Evolutionary conservation across 2,113 vertebrate species (phyloP).

Genomic region (Macquaria australasica): DNA sequence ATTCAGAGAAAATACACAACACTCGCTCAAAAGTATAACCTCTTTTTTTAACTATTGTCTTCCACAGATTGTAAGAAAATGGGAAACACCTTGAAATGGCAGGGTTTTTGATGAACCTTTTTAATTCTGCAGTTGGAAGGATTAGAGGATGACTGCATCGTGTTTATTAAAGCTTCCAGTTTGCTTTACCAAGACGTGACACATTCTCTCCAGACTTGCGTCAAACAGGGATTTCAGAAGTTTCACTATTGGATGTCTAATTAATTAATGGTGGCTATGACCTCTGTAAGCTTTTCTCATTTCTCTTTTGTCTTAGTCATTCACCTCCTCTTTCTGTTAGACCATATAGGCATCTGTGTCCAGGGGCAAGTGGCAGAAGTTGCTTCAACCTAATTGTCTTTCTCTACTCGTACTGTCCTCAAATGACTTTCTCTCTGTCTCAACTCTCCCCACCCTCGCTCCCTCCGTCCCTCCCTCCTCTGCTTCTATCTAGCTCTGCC

Average conservation of each 20-base stretch:
- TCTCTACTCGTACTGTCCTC: conserved; percentile 84
- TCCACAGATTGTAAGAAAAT: conserved; percentile 42
- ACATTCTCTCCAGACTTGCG: conserved; percentile 67
- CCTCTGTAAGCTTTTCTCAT: conserved; percentile 50
- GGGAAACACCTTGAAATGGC: conserved; percentile 55
- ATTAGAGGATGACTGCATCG: conserved; percentile 28
- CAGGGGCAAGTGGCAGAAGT: conserved; percentile 76
- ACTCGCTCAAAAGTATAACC: conserved; percentile 65
- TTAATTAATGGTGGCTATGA: conserved; percentile 57
- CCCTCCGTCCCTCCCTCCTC: conserved; percentile 46
- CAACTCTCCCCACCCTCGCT: conserved; percentile 64
- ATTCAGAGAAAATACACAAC: conserved; percentile 77
- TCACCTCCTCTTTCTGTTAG: conserved; percentile 26
- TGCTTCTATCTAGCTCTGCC: conserved; percentile 73
- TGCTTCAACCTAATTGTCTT: conserved; percentile 84
- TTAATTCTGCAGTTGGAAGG: conserved; percentile 20
- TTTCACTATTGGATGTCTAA: conserved; percentile 63
- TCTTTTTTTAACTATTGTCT: conserved; percentile 54
- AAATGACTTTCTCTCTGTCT: conserved; percentile 85
- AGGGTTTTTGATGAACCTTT: conserved; percentile 24
- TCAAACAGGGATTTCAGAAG: conserved; percentile 74
- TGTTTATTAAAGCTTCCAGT: conserved; percentile 21
- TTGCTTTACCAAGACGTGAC: conserved; percentile 51
- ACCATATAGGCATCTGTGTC: conserved; percentile 66
- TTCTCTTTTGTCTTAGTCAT: conserved; percentile 62